Base-by-base conservation (phyloP, 2,113 vertebrate genomes). In the Nycticryphes semicollaris region DNA sequence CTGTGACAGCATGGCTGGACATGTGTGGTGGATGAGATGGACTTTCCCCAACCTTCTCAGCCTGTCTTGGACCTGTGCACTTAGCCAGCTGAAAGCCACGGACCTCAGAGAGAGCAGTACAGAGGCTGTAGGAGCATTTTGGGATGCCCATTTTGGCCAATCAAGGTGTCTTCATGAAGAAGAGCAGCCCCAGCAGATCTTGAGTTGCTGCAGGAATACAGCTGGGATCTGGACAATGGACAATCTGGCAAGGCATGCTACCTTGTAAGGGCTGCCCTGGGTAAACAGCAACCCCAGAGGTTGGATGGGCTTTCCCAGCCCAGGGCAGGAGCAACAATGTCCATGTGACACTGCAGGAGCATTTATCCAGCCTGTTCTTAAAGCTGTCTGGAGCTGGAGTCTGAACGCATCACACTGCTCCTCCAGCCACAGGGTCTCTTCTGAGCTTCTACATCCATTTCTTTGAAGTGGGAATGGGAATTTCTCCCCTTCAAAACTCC, bases 331-430 rank as follows among this genome's bases (percentile, higher is more conserved):
- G n/a, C 51, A 69, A 7, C 6, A 1, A 14, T 30, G 37, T 33
- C 69, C 56, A 33, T 0, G 0, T 17, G 43, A 48, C 12, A 33
- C n/a, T 25, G 23, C 2, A 60, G 35, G 39, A 77, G 41, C 28
- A 14, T 89, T 81, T 74, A 20, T 43, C 45, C 50, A 56, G 39
- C 17, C n/a, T 75, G 14, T 35, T 63, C 66, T 57, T 39, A 25
- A 37, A 68, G 48, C 17, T 51, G 30, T 30, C 59, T 39, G 41
- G 68, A 73, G 23, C 5, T 25, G 23, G 8, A 21, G 30, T 51
- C 41, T 84, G 74, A 60, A 45, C n/a, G 73, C 28, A 60, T 13
- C 64, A 19, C 63, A 1, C 18, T 33, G 50, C 69, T 89, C 45
- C 64, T 78, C 30, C 60, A 53, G 54, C 20, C 81, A 37, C 43